A percentile compares a stretch with the other conserved stretches of the same genome.
These are phyloP conservation scores for Pachycephus smyrnensis DNA, from an alignment of 2,888 invertebrate genomes.

Conservation along the genomic window DNA sequence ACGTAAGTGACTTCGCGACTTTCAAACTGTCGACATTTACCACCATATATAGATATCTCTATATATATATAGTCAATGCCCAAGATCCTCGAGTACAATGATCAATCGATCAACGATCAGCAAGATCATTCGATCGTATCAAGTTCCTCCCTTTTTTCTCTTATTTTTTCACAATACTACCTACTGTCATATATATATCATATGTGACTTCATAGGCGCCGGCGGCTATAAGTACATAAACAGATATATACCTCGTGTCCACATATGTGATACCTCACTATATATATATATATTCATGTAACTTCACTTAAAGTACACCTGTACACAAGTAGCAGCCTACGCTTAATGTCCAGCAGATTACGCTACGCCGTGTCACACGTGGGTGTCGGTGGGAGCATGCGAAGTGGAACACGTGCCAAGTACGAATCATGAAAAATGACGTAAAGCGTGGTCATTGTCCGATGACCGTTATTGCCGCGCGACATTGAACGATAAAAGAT, in stretches of 20 bases:
- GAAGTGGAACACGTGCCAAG: neutral
- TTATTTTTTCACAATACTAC: neutral
- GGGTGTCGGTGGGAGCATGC: constrained; percentile 33
- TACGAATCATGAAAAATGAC: neutral
- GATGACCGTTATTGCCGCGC: neutral
- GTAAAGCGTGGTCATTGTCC: neutral
- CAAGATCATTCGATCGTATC: neutral
- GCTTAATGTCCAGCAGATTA: constrained; percentile 41
- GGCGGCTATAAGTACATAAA: neutral
- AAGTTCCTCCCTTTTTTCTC: neutral
- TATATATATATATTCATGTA: neutral
- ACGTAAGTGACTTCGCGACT: constrained; percentile 7
- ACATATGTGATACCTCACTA: neutral
- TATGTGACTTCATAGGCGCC: neutral
- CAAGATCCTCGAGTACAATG: neutral
- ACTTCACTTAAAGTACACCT: neutral
- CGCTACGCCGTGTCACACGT: constrained; percentile 43
- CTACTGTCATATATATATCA: neutral
- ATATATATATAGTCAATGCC: neutral
- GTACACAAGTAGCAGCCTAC: constrained; percentile 31
- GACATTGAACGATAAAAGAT: neutral
- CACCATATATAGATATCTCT: neutral
- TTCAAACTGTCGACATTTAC: neutral
- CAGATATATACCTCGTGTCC: neutral
- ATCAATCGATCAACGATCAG: neutral